Percentiles rank a stretch among this genome's conserved stretches.
Evolutionary conservation across 2,797 vertebrate genomes (phyloP).

Genomic region (Nannoperca australis): DNA sequence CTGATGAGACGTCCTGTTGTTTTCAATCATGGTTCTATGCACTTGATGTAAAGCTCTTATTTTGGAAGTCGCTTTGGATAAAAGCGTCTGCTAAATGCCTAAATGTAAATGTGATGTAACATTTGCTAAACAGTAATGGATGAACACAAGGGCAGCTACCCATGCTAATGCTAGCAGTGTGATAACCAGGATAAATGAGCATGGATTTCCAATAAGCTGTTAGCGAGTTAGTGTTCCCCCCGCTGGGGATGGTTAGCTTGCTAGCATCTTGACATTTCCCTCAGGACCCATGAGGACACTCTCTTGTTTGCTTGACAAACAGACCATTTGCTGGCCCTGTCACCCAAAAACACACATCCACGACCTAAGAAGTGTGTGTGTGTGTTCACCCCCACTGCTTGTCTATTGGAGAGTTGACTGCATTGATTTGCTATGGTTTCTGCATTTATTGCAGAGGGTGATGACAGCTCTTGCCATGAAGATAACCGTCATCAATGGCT

Average conservation of each 20-base stretch:
- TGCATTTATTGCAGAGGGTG: conserved; percentile 52
- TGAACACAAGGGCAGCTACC: conserved; percentile 23
- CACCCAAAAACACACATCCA: conserved; percentile 56
- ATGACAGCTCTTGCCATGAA: conserved; percentile 49
- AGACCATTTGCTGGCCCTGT: conserved; percentile 53
- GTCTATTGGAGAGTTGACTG: conserved; percentile 53
- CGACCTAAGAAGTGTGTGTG: conserved; percentile 1
- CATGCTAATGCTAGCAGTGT: conserved; percentile 56
- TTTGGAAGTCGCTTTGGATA: too few relatives aligned
- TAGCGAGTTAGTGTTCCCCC: conserved; percentile 27
- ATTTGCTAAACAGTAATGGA: conserved; percentile 14
- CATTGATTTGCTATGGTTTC: conserved; percentile 64
- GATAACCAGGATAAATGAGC: conserved; percentile 57
- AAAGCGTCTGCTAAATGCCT: too few relatives aligned
- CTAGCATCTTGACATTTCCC: conserved; percentile 67
- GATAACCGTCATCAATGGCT: conserved; percentile 38
- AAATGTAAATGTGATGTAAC: too few relatives aligned
- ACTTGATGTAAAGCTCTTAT: too few relatives aligned
- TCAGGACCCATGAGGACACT: conserved; percentile 52
- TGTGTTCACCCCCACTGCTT: conserved; percentile 25
- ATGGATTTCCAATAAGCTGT: conserved; percentile 74
- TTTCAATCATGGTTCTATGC: too few relatives aligned
- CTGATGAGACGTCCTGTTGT: too few relatives aligned
- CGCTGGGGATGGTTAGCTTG: conserved; percentile 37
- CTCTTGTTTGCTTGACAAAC: conserved; percentile 72